Evolutionary conservation across 2,113 vertebrate genomes (phyloP).

Genomic region (Piprites chloris): DNA sequence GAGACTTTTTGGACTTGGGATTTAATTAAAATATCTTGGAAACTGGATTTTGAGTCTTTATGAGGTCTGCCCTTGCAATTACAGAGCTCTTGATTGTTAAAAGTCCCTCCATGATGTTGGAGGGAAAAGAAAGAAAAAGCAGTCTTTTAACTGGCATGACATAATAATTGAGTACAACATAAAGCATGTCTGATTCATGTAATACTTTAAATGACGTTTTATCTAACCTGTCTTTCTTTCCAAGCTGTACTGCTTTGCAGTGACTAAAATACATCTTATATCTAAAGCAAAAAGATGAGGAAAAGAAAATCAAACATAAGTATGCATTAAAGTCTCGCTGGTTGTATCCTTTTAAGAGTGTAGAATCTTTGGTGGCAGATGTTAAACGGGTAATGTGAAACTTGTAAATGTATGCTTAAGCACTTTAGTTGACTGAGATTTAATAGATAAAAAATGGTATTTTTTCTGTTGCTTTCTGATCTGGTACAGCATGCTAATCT

Average conservation of each 20-base stretch:
- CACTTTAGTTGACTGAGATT: not conserved
- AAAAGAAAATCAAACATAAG: not conserved
- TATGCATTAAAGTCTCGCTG: not conserved
- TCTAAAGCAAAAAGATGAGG: not conserved
- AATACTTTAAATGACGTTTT: slow-evolving; percentile 8
- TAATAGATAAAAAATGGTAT: not conserved
- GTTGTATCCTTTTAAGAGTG: not conserved
- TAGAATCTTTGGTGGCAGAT: not conserved
- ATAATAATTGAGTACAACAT: not conserved
- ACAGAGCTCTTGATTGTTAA: slow-evolving; percentile 18
- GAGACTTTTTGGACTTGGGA: slow-evolving; percentile 21
- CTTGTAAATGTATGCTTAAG: not conserved
- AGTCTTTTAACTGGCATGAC: not conserved
- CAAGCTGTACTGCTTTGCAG: not conserved
- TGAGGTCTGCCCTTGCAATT: slow-evolving; percentile 9
- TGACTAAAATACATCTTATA: not conserved
- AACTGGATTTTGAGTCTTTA: slow-evolving; percentile 32
- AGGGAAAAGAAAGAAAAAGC: slow-evolving; percentile 28
- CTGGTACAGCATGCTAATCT: not conserved
- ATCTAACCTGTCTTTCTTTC: not conserved
- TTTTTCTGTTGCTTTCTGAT: not conserved
- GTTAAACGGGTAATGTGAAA: not conserved
- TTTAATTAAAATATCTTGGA: slow-evolving; percentile 49
- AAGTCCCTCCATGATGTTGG: slow-evolving; percentile 35
- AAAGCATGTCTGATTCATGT: slow-evolving; percentile 32